phyloP scores from a whole-genome alignment of 2,797 vertebrate species.

The Oophaga sylvatica region DNA sequence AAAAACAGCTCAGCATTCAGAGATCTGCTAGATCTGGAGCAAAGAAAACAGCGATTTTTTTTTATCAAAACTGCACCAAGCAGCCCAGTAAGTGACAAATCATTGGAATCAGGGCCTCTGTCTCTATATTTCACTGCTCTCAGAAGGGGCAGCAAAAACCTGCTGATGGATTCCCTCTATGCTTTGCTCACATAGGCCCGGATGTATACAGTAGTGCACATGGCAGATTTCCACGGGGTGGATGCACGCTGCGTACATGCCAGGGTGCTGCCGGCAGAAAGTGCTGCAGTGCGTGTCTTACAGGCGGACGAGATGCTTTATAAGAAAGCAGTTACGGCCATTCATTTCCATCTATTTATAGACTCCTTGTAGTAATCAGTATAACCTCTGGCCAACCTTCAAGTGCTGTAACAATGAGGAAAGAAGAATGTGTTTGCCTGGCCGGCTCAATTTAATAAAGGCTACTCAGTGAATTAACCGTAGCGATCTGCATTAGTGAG shows the following conservation, averaged over 20 bases:
- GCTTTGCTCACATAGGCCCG: not conserved
- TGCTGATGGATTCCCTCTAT: not conserved
- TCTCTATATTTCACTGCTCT: too few species aligned
- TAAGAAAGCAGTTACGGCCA: not conserved
- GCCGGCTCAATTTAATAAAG: slow-evolving; percentile 82
- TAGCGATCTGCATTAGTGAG: slow-evolving; percentile 67
- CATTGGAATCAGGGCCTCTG: too few species aligned
- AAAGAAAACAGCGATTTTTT: too few species aligned
- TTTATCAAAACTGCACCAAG: too few species aligned
- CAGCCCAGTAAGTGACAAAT: too few species aligned
- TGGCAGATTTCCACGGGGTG: not conserved
- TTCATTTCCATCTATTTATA: slow-evolving; percentile 43
- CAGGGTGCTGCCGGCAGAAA: not conserved
- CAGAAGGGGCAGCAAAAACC: too few species aligned
- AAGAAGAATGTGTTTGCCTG: slow-evolving; percentile 70
- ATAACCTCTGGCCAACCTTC: slow-evolving; percentile 73
- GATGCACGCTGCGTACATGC: not conserved
- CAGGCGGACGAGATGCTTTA: not conserved
- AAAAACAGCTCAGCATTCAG: too few species aligned
- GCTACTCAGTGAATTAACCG: slow-evolving; percentile 79
- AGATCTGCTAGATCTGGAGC: too few species aligned
- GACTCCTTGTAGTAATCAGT: slow-evolving; percentile 59
- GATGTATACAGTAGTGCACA: not conserved
- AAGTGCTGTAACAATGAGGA: slow-evolving; percentile 64
- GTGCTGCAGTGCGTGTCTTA: not conserved